phyloP scores from a whole-genome alignment of 2,888 invertebrate species.

The Lasioglossum marginatum region DNA sequence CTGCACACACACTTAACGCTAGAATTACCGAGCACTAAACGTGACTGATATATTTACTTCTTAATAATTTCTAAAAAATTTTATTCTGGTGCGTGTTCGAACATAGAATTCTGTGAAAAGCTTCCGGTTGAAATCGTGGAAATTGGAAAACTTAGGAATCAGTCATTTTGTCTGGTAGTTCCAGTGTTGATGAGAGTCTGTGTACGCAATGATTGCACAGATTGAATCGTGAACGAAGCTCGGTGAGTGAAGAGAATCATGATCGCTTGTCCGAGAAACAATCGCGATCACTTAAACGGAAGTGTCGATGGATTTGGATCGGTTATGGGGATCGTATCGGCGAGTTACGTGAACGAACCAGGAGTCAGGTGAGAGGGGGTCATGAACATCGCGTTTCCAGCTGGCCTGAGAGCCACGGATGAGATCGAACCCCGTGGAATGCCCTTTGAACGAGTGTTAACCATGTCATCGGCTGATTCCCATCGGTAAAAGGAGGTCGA shows the following conservation, averaged over 20 bases:
- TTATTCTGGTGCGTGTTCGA: not conserved
- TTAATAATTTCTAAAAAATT: not conserved
- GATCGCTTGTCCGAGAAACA: not conserved
- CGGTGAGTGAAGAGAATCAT: not conserved
- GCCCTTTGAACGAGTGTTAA: not conserved
- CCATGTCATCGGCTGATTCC: not conserved
- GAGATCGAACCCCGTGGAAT: not conserved
- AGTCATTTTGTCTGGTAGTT: not conserved
- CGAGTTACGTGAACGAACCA: not conserved
- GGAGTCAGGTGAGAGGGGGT: not conserved
- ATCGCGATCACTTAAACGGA: not conserved
- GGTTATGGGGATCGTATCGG: not conserved
- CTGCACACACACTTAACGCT: not conserved
- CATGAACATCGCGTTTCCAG: not conserved
- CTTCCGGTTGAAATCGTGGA: not conserved
- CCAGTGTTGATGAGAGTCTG: not conserved
- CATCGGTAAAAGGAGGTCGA: slow-evolving; percentile 16
- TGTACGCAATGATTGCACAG: not conserved
- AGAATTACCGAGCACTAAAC: not conserved
- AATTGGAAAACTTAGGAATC: not conserved
- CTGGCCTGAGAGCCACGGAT: not conserved
- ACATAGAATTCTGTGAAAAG: not conserved
- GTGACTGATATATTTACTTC: not conserved
- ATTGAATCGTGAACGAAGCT: not conserved
- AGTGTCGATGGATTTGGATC: not conserved